phyloP scores from a whole-genome alignment of 2,888 invertebrate species.

The Orthosia gothica region DNA sequence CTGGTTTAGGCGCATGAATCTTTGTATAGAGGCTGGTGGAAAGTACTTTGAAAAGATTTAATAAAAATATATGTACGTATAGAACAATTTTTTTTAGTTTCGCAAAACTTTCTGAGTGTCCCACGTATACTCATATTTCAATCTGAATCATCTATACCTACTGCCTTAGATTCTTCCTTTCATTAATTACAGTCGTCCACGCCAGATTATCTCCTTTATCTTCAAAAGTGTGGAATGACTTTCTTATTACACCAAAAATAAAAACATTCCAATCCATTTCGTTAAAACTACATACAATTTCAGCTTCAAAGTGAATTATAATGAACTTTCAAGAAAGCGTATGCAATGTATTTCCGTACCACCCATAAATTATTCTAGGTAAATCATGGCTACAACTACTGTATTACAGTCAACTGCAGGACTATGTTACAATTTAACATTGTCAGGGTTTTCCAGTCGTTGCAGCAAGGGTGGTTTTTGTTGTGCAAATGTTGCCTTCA shows the following conservation, averaged over 20 bases:
- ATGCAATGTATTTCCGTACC: slow-evolving; percentile 42
- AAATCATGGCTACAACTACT: slow-evolving; percentile 44
- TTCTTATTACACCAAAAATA: not conserved
- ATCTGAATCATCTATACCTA: no score
- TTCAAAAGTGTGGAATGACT: not conserved
- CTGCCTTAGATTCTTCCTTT: no score
- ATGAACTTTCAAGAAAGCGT: slow-evolving; percentile 35
- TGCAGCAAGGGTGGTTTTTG: not conserved
- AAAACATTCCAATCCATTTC: not conserved
- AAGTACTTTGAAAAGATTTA: no score
- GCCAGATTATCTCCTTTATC: no score
- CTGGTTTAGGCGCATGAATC: no score
- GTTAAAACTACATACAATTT: not conserved
- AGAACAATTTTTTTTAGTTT: no score
- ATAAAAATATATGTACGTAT: no score
- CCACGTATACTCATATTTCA: no score
- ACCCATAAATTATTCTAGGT: slow-evolving; percentile 42
- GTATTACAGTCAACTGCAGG: not conserved
- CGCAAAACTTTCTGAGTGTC: no score
- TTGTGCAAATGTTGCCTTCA: not conserved
- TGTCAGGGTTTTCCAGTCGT: not conserved
- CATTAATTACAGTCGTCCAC: not conserved
- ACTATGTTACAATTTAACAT: slow-evolving; percentile 5
- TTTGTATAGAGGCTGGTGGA: no score
- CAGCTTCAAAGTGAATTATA: slow-evolving; percentile 44